Evolutionary conservation across 2,113 vertebrate species (phyloP), one percentile per base, ranked within the genome.

Genomic region (Spea multiplicata): DNA sequence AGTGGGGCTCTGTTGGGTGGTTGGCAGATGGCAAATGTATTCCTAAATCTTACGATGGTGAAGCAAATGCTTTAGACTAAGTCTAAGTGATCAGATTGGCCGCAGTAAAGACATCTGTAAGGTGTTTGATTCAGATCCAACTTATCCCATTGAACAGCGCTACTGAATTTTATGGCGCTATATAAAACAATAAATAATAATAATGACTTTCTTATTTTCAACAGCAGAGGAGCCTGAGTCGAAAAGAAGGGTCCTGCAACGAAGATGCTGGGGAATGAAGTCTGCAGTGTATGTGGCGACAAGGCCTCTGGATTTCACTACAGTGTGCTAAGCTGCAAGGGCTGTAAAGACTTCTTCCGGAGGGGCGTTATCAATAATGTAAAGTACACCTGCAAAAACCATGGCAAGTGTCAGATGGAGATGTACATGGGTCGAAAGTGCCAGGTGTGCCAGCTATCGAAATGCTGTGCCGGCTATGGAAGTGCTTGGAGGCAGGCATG

Each of bases 311-410:
- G 90, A 65, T 91, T 91, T 77, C 90, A 91, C 80, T 91, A 91
- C 85, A 91, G 90, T 0, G 90, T 90, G 69, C 89, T 91, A 52
- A 91, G 89, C 68, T 91, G 90, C 0, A 89, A 91, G 76, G 90
- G 90, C 81, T 91, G 90, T 82, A 91, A 91, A 74, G 90, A 89
- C 69, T 91, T 91, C 80, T 91, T 91, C 83, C 85, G 90, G 17
- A 88, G 90, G 73, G 91, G 90, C 0, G 88, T 91, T 73, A 88
- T 91, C 62, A 89, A 87, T 1, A 87, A 82, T 0, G 84, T 86
- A 6, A 87, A 85, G 69, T 91, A 91, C 0, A 78, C 86, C 70
- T 91, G 90, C 82, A 86, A 88, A 16, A 86, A 86, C 1, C 86
- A 84, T 0, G 89, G 90, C 3, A 82, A 87, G 67, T 91, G 90